phyloP scores from a whole-genome alignment of 2,888 invertebrate genomes.

The Kryphioiulus occultus region DNA sequence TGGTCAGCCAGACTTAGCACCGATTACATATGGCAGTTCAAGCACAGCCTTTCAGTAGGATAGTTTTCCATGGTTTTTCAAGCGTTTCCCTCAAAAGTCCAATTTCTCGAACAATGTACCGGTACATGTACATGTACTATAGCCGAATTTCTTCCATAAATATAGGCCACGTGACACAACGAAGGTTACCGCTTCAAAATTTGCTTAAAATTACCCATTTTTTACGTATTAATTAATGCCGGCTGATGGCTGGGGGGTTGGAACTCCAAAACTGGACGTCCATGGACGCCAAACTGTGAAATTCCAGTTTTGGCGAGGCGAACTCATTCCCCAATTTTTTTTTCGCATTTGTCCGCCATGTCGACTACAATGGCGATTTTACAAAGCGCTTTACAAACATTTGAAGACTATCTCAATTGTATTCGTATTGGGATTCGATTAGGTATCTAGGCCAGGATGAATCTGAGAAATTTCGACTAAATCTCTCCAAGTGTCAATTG shows the following conservation, averaged over 20 bases:
- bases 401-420: not conserved
- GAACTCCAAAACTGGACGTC: slow-evolving; percentile 22
- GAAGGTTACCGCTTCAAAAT: slow-evolving; percentile 1
- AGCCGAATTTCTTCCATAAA: not conserved
- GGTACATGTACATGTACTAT: too few relatives aligned
- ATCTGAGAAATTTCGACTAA: not conserved
- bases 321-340: slow-evolving; percentile 25
- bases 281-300: slow-evolving; percentile 20
- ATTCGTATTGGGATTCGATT: not conserved
- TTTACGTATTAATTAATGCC: slow-evolving; percentile 20
- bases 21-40: not conserved
- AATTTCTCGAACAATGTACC: not conserved
- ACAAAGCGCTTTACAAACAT: not conserved
- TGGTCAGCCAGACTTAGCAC: not conserved
- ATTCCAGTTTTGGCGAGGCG: not conserved
- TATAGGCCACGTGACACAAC: not conserved
- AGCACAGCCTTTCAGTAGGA: not conserved
- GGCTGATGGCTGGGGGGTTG: not conserved
- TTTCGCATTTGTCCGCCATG: not conserved
- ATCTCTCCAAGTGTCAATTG: not conserved
- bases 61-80: not conserved
- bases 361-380: not conserved
- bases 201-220: slow-evolving; percentile 19
- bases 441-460: not conserved
- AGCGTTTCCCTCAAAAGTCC: not conserved